phyloP scores from a whole-genome alignment of 2,113 vertebrate genomes.

The Mustela lutreola region DNA sequence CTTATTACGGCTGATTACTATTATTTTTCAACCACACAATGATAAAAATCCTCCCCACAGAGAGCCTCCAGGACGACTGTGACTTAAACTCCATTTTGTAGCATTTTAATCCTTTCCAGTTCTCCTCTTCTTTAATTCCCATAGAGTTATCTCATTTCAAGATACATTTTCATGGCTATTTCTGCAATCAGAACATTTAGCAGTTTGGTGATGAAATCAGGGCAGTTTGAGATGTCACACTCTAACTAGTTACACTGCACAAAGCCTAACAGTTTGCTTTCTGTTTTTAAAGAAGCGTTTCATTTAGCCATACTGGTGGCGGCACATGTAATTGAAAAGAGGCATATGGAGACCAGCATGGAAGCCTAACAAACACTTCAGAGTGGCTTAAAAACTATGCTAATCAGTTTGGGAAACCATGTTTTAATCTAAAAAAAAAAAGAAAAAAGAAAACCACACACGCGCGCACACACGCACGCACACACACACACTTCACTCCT shows the following conservation, averaged over 20 bases:
- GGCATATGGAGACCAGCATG: conserved; percentile 91
- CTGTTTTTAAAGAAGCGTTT: conserved; percentile 84
- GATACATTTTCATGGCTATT: conserved; percentile 60
- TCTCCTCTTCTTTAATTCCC: not conserved
- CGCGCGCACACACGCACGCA: too few species aligned
- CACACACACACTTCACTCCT: not conserved
- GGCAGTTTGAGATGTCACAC: conserved; percentile 70
- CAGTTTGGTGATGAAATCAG: conserved; percentile 72
- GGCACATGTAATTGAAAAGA: conserved; percentile 90
- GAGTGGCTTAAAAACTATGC: conserved; percentile 87
- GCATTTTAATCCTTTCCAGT: conserved; percentile 18
- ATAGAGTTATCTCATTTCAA: not conserved
- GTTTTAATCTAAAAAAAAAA: conserved; percentile 75
- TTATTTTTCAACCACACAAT: not conserved
- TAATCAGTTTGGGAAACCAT: conserved; percentile 85
- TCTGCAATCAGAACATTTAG: conserved; percentile 71
- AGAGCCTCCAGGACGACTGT: not conserved
- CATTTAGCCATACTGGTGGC: conserved; percentile 85
- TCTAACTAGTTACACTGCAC: conserved; percentile 77
- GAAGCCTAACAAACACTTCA: conserved; percentile 90
- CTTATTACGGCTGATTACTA: not conserved
- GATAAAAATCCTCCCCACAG: not conserved
- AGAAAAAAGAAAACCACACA: too few species aligned
- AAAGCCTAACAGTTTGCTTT: conserved; percentile 75
- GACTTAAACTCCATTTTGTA: not conserved